Base-by-base conservation (phyloP, 1,140 invertebrate species). In the Oppia nitens region DNA sequence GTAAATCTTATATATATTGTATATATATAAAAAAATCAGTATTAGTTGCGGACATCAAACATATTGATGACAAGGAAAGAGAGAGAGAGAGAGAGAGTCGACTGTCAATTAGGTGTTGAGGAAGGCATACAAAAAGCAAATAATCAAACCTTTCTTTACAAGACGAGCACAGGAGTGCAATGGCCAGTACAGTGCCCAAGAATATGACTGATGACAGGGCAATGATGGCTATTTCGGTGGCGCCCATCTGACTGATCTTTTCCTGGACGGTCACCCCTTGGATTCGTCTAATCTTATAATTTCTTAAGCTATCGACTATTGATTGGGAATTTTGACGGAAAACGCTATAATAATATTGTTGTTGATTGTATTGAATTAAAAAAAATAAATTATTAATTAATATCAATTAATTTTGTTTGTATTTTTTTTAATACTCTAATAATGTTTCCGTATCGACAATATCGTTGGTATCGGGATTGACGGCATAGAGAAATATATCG, bases 401-500 rank as follows among this genome's bases (percentile, higher is more conserved):
- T n/a, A n/a, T n/a, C n/a, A n/a, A n/a, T n/a, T n/a, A n/a, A n/a
- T n/a, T n/a, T n/a, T n/a, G n/a, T n/a, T n/a, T n/a, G n/a, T n/a
- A n/a, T n/a, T n/a, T n/a, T n/a, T n/a, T n/a, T n/a, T n/a, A 28
- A 51, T 75, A 85, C 83, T 77, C 80, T 69, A 85, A 78, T 24
- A 88, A 66, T 1, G 79, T 77, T 52, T 84, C 82, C 76, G 83
- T 85, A 67, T 88, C 83, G 51, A 88, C 77, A 58, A 89, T 81
- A 1, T 82, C 76, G 67, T 89, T 87, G 1, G 83, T 79, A 55
- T 81, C 70, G 2, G 81, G 83, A 72, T 88, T 84, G 6, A 88
- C 82, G 0, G 83, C 85, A 66, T 89, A 88, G 32, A 88, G 74
- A 62, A 85, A 87, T 71, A 87, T 75, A 64, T 89, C 84, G 26